These are phyloP conservation scores for Hipposideros armiger DNA, from an alignment of 2,113 vertebrate species.

Conservation along the genomic window DNA sequence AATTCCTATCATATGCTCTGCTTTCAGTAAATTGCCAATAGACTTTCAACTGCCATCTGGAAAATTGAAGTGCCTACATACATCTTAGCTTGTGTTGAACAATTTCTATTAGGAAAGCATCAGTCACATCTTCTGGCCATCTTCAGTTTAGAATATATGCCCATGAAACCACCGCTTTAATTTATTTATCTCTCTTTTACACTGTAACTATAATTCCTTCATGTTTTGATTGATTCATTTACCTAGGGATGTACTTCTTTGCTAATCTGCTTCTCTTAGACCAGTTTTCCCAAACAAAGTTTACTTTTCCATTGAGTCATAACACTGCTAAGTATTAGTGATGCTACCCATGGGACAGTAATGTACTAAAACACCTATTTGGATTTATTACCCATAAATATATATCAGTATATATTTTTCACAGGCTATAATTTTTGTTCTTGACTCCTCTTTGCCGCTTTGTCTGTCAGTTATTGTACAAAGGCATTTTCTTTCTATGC, in stretches of 20 bases:
- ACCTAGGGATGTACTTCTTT: not conserved
- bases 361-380: not conserved
- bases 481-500: not conserved
- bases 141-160: not conserved
- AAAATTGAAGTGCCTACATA: not conserved
- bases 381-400: not conserved
- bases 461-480: not conserved
- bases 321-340: not conserved
- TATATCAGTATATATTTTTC: not conserved
- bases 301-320: not conserved
- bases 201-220: not conserved
- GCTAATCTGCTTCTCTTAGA: not conserved
- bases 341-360: not conserved
- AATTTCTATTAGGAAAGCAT: not conserved
- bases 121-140: not conserved
- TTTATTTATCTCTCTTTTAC: not conserved
- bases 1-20: not conserved
- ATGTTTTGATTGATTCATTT: not conserved
- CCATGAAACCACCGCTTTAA: not conserved
- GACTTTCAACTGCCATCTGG: not conserved
- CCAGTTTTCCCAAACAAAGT: not conserved
- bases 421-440: not conserved
- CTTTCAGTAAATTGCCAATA: not conserved
- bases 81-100: not conserved
- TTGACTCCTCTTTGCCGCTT: not conserved